Evolutionary conservation across 2,797 vertebrate species (phyloP).

Genomic region (Peromyscus melanophrys): DNA sequence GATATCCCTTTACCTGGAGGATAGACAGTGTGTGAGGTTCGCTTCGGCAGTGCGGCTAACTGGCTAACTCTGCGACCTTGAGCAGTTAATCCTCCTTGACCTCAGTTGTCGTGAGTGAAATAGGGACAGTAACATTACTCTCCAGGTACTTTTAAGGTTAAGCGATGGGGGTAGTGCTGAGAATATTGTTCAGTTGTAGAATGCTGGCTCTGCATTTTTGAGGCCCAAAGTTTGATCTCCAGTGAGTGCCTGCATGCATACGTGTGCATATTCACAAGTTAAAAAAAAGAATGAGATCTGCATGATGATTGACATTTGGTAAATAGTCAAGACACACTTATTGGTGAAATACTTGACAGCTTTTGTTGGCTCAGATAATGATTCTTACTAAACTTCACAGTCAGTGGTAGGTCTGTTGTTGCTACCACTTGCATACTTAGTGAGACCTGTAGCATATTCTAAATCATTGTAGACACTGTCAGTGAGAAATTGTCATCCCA

Average conservation of each 20-base stretch:
- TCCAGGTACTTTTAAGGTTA: neutral
- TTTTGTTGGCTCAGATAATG: constrained; percentile 27
- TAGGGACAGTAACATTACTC: neutral
- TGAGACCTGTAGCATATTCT: constrained; percentile 39
- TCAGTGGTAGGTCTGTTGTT: constrained; percentile 8
- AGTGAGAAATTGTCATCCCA: constrained; percentile 24
- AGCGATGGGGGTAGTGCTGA: constrained; percentile 48
- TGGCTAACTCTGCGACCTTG: neutral
- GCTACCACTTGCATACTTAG: constrained; percentile 49
- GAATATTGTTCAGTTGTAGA: neutral
- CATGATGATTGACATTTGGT: constrained; percentile 13
- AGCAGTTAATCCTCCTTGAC: neutral
- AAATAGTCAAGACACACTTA: constrained; percentile 38
- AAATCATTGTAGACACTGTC: constrained; percentile 38
- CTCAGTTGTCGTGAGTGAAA: constrained; percentile 23
- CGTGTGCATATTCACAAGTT: neutral
- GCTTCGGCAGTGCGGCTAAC: neutral
- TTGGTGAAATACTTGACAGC: constrained; percentile 33
- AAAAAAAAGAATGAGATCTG: neutral
- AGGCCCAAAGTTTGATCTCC: neutral
- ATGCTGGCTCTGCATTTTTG: neutral
- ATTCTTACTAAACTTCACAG: constrained; percentile 32
- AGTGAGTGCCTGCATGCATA: no score
- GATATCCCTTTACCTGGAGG: neutral
- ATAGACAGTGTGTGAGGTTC: neutral